Evolutionary conservation across 2,888 invertebrate genomes (phyloP).

Genomic region (Lepidocyrtinus sp.): DNA sequence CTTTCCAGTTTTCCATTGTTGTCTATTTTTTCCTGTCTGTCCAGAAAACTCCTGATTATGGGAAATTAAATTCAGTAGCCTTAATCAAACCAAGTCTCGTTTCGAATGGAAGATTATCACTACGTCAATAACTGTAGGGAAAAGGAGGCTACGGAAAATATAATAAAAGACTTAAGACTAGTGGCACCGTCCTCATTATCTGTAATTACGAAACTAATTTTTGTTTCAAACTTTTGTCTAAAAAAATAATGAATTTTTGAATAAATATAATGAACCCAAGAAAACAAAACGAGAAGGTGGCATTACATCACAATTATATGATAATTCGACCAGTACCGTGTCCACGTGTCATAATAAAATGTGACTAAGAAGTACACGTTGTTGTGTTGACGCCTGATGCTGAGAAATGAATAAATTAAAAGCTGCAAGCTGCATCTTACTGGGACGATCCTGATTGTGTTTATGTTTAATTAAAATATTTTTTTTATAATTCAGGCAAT

Average conservation of each 20-base stretch:
- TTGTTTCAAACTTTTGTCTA: neutral
- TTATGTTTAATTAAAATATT: no score
- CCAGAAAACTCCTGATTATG: neutral
- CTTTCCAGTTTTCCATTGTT: neutral
- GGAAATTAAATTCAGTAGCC: neutral
- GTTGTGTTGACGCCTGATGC: no score
- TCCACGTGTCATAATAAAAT: no score
- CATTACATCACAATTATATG: no score
- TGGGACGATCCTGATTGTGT: no score
- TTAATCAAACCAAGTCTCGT: neutral
- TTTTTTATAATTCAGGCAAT: no score
- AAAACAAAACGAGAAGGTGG: no score
- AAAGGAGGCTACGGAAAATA: neutral
- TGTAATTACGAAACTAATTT: constrained; percentile 40
- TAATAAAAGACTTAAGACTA: constrained; percentile 30
- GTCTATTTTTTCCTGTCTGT: neutral
- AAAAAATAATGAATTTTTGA: neutral
- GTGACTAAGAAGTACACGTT: no score
- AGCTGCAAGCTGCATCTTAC: no score
- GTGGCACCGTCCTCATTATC: constrained; percentile 49
- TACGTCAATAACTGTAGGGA: neutral
- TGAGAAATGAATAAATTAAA: no score
- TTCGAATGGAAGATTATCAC: neutral
- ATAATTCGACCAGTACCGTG: no score
- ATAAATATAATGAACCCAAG: neutral